These are phyloP conservation scores for Cheilosia soror DNA, from an alignment of 2,888 invertebrate genomes.

Conservation along the genomic window DNA sequence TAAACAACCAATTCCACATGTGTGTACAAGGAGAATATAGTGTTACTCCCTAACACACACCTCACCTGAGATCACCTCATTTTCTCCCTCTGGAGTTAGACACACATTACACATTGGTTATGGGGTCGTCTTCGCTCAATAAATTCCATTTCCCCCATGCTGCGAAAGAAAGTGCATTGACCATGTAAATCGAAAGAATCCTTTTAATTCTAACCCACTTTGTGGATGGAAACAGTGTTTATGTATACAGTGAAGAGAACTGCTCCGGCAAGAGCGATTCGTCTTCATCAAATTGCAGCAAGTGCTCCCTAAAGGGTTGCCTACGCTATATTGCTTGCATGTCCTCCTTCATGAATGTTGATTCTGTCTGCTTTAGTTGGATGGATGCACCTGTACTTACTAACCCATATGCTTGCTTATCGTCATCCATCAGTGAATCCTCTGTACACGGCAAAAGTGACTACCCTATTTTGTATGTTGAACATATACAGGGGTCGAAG, in stretches of 20 bases:
- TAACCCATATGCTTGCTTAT: conserved; percentile 16
- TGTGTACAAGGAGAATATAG: background rate
- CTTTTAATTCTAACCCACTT: conserved; percentile 48
- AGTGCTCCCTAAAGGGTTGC: conserved; percentile 7
- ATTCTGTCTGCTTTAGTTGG: conserved; percentile 3
- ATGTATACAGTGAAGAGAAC: background rate
- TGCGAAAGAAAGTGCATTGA: conserved; percentile 34
- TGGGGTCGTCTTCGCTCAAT: conserved; percentile 9
- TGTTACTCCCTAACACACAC: background rate
- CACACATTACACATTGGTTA: background rate
- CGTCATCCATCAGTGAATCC: conserved; percentile 49
- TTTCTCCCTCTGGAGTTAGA: background rate
- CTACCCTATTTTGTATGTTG: conserved; percentile 7
- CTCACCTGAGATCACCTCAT: background rate
- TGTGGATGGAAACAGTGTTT: background rate
- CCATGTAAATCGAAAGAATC: conserved; percentile 43
- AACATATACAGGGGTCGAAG: background rate
- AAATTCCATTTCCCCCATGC: conserved; percentile 1
- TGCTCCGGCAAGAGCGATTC: conserved; percentile 20
- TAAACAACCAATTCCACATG: conserved; percentile 6
- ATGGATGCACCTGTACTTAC: conserved; percentile 24
- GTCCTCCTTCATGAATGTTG: conserved; percentile 9
- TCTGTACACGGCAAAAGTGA: background rate
- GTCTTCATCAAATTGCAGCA: conserved; percentile 42
- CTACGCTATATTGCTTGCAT: background rate